These are phyloP conservation scores for Salticus scenicus DNA, from an alignment of 2,888 invertebrate genomes.

Conservation along the genomic window DNA sequence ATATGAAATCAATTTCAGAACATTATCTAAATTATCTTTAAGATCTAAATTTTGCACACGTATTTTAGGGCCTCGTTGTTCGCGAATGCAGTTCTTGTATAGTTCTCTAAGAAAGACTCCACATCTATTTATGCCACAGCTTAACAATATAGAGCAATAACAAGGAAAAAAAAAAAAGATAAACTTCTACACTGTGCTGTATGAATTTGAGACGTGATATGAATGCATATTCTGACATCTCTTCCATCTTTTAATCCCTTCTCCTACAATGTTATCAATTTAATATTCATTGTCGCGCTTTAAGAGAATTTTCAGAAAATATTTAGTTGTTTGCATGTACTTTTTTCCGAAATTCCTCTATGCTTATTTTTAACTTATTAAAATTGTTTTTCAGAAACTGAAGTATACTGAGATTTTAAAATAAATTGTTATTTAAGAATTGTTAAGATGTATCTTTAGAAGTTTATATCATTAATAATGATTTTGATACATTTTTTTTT, in stretches of 20 bases:
- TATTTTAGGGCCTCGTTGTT: neutral
- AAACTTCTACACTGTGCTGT: neutral
- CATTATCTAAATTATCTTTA: neutral
- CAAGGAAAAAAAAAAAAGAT: neutral
- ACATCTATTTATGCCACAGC: neutral
- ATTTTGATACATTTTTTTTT: no score
- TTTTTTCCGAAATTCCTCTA: no score
- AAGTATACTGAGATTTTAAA: no score
- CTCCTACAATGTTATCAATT: no score
- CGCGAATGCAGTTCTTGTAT: neutral
- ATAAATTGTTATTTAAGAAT: no score
- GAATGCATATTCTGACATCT: neutral
- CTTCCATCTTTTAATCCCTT: neutral
- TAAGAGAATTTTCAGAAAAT: no score
- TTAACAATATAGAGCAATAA: neutral
- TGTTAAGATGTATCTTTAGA: no score
- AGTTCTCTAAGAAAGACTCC: neutral
- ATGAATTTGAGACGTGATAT: neutral
- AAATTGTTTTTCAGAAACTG: no score
- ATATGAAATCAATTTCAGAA: neutral
- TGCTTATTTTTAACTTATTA: no score
- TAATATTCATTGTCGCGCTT: no score
- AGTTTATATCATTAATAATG: no score
- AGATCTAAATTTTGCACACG: neutral
- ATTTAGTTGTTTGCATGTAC: no score